A percentile compares a stretch with the other conserved stretches of the same genome.
Conservation (phyloP, 2,797 vertebrate species). For the Muscicapa striata region DNA sequence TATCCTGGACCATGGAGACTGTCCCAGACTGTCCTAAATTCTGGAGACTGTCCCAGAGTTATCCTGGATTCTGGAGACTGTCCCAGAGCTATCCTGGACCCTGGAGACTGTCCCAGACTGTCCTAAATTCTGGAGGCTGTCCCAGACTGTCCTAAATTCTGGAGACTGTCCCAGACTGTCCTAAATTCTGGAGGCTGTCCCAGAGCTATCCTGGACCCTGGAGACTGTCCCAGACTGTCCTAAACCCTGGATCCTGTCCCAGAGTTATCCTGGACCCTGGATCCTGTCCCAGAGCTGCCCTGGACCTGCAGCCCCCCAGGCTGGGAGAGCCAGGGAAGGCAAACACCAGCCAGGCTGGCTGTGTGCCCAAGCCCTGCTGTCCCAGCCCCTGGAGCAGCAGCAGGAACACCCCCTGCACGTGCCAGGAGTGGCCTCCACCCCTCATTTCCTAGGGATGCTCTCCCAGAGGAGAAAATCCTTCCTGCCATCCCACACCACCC, state of each 20-base stretch:
- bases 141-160: too few relatives aligned
- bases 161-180: not conserved
- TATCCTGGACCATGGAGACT: not conserved
- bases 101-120: too few relatives aligned
- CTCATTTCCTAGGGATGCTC: not conserved
- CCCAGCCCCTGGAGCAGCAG: not conserved
- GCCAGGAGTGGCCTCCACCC: not conserved
- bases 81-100: too few relatives aligned
- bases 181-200: not conserved
- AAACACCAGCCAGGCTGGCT: not conserved
- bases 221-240: not conserved
- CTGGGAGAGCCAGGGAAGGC: not conserved
- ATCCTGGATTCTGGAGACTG: not conserved
- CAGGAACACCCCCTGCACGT: not conserved
- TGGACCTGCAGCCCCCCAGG: rapidly evolving
- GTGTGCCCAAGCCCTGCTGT: not conserved
- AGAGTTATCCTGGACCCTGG: not conserved
- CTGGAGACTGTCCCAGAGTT: not conserved
- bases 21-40: too few relatives aligned
- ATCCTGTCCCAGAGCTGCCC: not conserved
- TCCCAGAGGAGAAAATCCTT: not conserved
- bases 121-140: too few relatives aligned
- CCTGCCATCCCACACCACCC: rapidly evolving
- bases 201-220: not conserved
- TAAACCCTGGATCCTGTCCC: not conserved